These are phyloP conservation scores for Lydus trimaculatus DNA, from an alignment of 2,888 invertebrate species.

Conservation along the genomic window DNA sequence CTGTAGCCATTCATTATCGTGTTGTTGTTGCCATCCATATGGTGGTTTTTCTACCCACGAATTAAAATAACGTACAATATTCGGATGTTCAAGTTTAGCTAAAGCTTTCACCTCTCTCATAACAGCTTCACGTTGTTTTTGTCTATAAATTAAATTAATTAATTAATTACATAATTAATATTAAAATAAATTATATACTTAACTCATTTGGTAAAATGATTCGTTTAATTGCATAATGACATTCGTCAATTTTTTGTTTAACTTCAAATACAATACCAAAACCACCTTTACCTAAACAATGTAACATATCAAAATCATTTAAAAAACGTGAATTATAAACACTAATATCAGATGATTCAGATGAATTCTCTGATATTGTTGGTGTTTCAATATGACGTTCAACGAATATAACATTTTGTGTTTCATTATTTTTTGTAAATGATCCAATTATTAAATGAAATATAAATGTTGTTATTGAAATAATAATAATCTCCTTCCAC, in stretches of 20 bases:
- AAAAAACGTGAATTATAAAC: conserved; percentile 73
- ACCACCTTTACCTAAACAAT: conserved; percentile 88
- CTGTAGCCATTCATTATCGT: conserved; percentile 70
- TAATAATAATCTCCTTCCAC: conserved; percentile 80
- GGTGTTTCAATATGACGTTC: conserved; percentile 41
- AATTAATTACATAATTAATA: neutral
- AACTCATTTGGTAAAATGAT: conserved; percentile 84
- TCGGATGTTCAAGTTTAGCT: conserved; percentile 92
- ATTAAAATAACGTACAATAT: conserved; percentile 95
- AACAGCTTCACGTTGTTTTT: conserved; percentile 84
- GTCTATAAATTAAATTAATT: conserved; percentile 61
- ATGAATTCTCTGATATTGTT: conserved; percentile 44
- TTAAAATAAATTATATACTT: conserved; percentile 34
- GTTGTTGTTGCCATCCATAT: conserved; percentile 82
- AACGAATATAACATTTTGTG: conserved; percentile 41
- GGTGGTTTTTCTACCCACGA: conserved; percentile 97
- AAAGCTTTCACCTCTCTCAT: conserved; percentile 94
- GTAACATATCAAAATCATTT: conserved; percentile 83
- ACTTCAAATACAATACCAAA: conserved; percentile 98
- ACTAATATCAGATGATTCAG: conserved; percentile 21
- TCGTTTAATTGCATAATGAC: conserved; percentile 93
- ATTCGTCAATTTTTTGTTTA: conserved; percentile 91
- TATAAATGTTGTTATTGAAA: conserved; percentile 74
- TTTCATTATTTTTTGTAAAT: conserved; percentile 14
- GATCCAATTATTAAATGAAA: conserved; percentile 67